These are phyloP conservation scores for Cynaeus angustus DNA, from an alignment of 2,888 invertebrate species.

Conservation along the genomic window DNA sequence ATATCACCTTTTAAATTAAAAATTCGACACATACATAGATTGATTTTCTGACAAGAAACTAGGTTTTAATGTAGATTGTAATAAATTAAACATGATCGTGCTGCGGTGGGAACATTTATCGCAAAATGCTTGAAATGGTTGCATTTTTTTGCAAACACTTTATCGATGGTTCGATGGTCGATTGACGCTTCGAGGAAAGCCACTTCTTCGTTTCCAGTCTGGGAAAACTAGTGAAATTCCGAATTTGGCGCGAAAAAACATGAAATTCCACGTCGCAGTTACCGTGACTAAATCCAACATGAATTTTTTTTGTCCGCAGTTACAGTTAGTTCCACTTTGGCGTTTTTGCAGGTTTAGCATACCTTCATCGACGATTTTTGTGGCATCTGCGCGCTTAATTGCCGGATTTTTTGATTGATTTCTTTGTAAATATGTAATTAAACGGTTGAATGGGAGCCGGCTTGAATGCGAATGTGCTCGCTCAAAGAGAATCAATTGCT, in stretches of 20 bases:
- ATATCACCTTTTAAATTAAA: too few species aligned
- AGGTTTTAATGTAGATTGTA: too few species aligned
- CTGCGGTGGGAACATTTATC: too few species aligned
- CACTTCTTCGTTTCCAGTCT: background rate
- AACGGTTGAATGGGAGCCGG: constrained; percentile 26
- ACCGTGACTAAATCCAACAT: constrained; percentile 38
- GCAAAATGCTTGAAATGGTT: background rate
- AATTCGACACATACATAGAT: too few species aligned
- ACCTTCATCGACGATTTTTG: constrained; percentile 30
- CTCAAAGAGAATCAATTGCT: constrained; percentile 37
- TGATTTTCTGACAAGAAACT: too few species aligned
- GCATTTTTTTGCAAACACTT: too few species aligned
- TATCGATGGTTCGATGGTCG: background rate
- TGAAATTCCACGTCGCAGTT: constrained; percentile 26
- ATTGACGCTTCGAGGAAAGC: background rate
- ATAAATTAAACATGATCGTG: too few species aligned
- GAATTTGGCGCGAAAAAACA: constrained; percentile 21
- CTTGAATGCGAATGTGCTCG: constrained; percentile 26
- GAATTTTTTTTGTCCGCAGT: constrained; percentile 24
- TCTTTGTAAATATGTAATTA: constrained; percentile 28
- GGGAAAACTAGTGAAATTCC: constrained; percentile 8
- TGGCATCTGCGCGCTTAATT: constrained; percentile 34
- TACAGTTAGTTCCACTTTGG: constrained; percentile 44
- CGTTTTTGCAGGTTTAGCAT: constrained; percentile 32
- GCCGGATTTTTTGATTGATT: constrained; percentile 34